Evolutionary conservation across 2,888 invertebrate genomes (phyloP).

Genomic region (Anagyrus pseudococci): DNA sequence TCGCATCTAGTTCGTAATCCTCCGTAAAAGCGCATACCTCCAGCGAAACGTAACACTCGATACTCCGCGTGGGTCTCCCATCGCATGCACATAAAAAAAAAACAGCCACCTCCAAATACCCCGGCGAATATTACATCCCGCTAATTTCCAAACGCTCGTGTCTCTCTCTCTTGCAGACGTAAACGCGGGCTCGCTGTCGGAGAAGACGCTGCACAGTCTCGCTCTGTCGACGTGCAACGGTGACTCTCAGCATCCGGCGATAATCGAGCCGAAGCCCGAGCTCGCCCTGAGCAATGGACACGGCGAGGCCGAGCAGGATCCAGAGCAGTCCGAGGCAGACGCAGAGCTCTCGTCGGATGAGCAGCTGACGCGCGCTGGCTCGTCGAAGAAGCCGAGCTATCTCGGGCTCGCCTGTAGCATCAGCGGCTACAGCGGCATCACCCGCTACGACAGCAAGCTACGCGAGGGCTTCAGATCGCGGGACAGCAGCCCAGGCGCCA

Average conservation of each 20-base stretch:
- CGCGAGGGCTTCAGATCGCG: slow-evolving; percentile 69
- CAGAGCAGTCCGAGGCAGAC: too few relatives aligned
- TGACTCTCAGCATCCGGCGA: slow-evolving; percentile 44
- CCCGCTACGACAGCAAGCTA: slow-evolving; percentile 83
- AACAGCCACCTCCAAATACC: too few relatives aligned
- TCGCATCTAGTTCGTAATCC: too few relatives aligned
- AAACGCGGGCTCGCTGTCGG: slow-evolving; percentile 61
- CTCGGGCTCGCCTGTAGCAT: slow-evolving; percentile 88
- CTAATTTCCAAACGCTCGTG: too few relatives aligned
- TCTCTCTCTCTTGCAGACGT: slow-evolving; percentile 62
- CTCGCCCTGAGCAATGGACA: slow-evolving; percentile 36
- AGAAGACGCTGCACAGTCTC: slow-evolving; percentile 64
- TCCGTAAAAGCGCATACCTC: too few relatives aligned
- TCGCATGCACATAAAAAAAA: too few relatives aligned
- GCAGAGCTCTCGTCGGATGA: too few relatives aligned
- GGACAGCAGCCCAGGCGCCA: slow-evolving; percentile 59
- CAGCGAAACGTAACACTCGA: too few relatives aligned
- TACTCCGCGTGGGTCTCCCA: too few relatives aligned
- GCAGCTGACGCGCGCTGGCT: slow-evolving; percentile 50
- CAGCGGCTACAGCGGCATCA: slow-evolving; percentile 87
- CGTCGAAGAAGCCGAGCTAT: slow-evolving; percentile 80
- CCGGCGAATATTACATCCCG: too few relatives aligned
- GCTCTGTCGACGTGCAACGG: slow-evolving; percentile 62
- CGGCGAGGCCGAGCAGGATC: not conserved
- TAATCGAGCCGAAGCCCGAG: slow-evolving; percentile 41